These are phyloP conservation scores for Metalampra italica DNA, from an alignment of 2,888 invertebrate species.

Conservation along the genomic window DNA sequence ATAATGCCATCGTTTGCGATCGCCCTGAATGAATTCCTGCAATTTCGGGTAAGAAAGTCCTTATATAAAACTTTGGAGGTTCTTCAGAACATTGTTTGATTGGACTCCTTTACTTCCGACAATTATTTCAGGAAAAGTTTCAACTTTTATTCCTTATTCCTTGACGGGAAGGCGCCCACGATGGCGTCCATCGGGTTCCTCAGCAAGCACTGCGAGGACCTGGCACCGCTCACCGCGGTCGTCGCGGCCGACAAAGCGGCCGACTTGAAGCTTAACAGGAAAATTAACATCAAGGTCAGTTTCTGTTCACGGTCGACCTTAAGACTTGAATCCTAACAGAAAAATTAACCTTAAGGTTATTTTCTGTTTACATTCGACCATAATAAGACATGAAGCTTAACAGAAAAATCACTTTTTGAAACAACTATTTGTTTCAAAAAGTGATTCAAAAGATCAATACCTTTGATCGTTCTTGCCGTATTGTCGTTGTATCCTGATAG, in stretches of 20 bases:
- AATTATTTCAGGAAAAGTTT: not conserved
- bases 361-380: no score
- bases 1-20: not conserved
- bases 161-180: constrained; percentile 79
- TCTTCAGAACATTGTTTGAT: not conserved
- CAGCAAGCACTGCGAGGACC: constrained; percentile 86
- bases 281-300: constrained; percentile 78
- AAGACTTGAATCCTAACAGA: no score
- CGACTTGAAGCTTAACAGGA: constrained; percentile 77
- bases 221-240: constrained; percentile 86
- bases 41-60: no score
- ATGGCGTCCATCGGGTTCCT: constrained; percentile 93
- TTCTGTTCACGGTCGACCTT: no score
- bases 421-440: no score
- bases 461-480: no score
- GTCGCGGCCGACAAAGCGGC: constrained; percentile 74
- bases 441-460: no score
- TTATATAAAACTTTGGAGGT: not conserved
- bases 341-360: no score
- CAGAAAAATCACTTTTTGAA: no score
- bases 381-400: no score
- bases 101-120: not conserved
- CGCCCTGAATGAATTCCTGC: not conserved
- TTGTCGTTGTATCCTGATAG: no score
- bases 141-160: not conserved